Evolutionary conservation across 2,113 vertebrate species (phyloP), one percentile per base, ranked within the genome.

Genomic region (Myrmophylax atrothorax): DNA sequence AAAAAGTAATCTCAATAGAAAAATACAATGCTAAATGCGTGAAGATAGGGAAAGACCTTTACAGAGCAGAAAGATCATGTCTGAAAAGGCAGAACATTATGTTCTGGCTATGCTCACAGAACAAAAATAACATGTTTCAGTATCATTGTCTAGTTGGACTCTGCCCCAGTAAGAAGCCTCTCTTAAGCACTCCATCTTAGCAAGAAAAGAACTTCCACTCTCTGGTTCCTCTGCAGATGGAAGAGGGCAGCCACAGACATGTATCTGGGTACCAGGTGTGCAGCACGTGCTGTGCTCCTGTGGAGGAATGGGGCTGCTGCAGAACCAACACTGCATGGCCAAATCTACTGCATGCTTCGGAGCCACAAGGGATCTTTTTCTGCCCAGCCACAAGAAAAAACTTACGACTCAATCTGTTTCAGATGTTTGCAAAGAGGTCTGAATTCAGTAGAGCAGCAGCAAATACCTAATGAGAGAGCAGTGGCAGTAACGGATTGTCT

Each of bases 201-300:
- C 59, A 50, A 76, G 64, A 11, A 64, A 80, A 58, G 18, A 40
- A 66, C 5, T 5, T 52, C 29, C 4, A 3, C 24, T 76, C 28
- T 29, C 23, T 6, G 29, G 35, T 24, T 53, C 28, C 46, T 52
- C 11, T 4, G 2, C 4, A 3, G 25, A 50, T 18, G 52, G 24
- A 3, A 47, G 13, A 0, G 7, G 72, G 24, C 9, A 58, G n/a
- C 0, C 1, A 14, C 18, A 18, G 25, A 33, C 38, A 8, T 14
- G 60, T 17, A 28, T 22, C 47, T 24, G 49, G 24, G 44, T 47
- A 49, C 58, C 56, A 50, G 0, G 3, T 2, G 19, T 19, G 42
- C 47, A 62, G 86, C 3, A 2, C 63, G 18, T 1, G 1, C 33
- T 28, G 53, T 1, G 3, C 31, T 73, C 28, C 28, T 23, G 28